These are phyloP conservation scores for Synergus umbraculus DNA, from an alignment of 2,888 invertebrate species.

Conservation along the genomic window DNA sequence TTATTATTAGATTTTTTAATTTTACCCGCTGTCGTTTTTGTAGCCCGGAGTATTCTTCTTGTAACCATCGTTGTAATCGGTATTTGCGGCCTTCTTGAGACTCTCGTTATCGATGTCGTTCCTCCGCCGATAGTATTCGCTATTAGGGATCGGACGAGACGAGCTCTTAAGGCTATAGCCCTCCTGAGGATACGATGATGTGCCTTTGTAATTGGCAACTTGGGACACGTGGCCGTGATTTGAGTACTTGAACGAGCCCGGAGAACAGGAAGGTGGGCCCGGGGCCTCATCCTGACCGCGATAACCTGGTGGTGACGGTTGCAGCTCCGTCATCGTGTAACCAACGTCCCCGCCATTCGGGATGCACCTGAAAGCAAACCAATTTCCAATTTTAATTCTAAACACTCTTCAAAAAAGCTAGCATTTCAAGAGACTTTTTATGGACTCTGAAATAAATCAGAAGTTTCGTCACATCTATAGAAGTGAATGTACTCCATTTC, in stretches of 20 bases:
- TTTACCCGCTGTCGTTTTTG: conserved; percentile 76
- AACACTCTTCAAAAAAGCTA: not conserved
- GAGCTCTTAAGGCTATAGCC: conserved; percentile 68
- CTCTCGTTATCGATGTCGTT: conserved; percentile 59
- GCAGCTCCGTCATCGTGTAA: conserved; percentile 77
- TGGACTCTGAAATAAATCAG: not conserved
- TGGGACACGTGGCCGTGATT: conserved; percentile 67
- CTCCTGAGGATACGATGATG: conserved; percentile 68
- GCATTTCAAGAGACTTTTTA: too few relatives aligned
- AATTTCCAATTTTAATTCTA: not conserved
- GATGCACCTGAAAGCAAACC: conserved; percentile 68
- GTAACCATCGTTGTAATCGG: conserved; percentile 73
- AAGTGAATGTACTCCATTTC: not conserved
- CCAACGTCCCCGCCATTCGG: conserved; percentile 76
- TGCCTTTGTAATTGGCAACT: conserved; percentile 69
- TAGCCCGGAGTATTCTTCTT: conserved; percentile 75
- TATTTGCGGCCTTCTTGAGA: conserved; percentile 66
- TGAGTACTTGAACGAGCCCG: conserved; percentile 72
- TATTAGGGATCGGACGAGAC: conserved; percentile 63
- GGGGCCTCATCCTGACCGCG: conserved; percentile 75
- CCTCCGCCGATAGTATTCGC: conserved; percentile 58
- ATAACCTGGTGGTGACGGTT: conserved; percentile 76
- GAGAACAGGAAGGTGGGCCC: conserved; percentile 68
- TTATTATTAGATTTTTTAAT: conserved; percentile 8
- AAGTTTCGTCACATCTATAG: conserved; percentile 5